These are phyloP conservation scores for Odobenus rosmarus DNA, from an alignment of 2,113 vertebrate genomes.

Conservation along the genomic window DNA sequence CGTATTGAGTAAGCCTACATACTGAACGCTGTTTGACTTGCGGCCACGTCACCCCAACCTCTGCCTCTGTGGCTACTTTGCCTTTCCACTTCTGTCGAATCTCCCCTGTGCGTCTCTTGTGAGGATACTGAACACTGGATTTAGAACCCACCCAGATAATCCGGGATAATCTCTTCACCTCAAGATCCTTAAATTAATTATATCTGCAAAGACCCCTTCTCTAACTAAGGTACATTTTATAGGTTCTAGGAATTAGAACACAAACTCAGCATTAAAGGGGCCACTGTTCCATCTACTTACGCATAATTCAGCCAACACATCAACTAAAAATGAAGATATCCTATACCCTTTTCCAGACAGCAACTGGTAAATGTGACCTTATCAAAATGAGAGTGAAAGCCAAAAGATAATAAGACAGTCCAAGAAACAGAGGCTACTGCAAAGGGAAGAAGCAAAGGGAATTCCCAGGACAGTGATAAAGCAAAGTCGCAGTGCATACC, in stretches of 20 bases:
- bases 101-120: not conserved
- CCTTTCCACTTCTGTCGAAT: not conserved
- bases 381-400: not conserved
- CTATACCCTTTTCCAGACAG: not conserved
- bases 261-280: not conserved
- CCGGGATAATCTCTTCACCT: not conserved
- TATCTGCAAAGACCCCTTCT: not conserved
- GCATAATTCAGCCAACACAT: not conserved
- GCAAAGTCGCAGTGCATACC: not conserved
- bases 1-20: not conserved
- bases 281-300: not conserved
- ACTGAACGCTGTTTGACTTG: not conserved
- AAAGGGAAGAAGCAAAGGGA: not conserved
- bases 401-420: not conserved
- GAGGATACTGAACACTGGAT: not conserved
- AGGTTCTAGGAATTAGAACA: not conserved
- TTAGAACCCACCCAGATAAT: not conserved
- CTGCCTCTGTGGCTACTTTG: not conserved
- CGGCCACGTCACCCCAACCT: not conserved
- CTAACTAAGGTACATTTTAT: not conserved
- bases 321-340: not conserved
- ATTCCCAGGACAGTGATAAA: not conserved
- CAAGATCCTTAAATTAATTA: not conserved
- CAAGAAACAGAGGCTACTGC: not conserved
- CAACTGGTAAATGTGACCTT: not conserved